Evolutionary conservation across 1,140 invertebrate species (phyloP), one percentile per base, ranked within the genome.

Genomic region (Aradophagus sp.): DNA sequence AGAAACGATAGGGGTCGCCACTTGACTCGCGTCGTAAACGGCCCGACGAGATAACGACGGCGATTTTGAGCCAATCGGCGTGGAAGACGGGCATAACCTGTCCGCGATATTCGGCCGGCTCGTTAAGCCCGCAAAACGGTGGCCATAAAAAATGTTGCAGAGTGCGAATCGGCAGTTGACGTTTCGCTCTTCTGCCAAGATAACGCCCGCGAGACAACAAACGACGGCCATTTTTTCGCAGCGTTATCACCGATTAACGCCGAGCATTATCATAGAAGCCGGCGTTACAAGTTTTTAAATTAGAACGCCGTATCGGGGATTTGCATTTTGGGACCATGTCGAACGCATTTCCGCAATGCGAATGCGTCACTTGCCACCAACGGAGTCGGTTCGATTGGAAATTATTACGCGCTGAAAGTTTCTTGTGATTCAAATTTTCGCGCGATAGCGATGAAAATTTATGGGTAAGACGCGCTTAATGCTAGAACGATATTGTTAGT

Each of bases 31-130:
- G 34, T 47, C 45, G 47, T 59, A 59, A 68, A 59, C 34, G 17
- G 44, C 47, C n/a, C 39, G 48, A 5, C 26, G 26, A 59, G 53
- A 59, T 68, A 68, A 53, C 48, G 65, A 68, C 55, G 38, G 20
- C 48, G 53, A 67, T 36, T 44, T 59, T 52, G 38, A 58, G 31
- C 45, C 53, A 16, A 53, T 68, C 65, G 42, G 19, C 29, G 4
- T 1, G 5, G 20, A 23, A 13, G 35, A 59, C 14, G 32, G 5
- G 34, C 41, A 16, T 61, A 55, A 68, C 61, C 34, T 53, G 36
- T 59, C 27, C 27, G 14, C 55, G 53, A 59, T 68, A 68, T 59
- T 59, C 20, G 47, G 55, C 45, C 16, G 31, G 53, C 47, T 59
- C 45, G 63, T 59, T 59, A 52, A 48, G 12, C 13, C 19, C 59